Percentiles rank a stretch among this genome's conserved stretches.
phyloP scores from a whole-genome alignment of 2,113 vertebrate genomes.

The Oryzias melastigma region DNA sequence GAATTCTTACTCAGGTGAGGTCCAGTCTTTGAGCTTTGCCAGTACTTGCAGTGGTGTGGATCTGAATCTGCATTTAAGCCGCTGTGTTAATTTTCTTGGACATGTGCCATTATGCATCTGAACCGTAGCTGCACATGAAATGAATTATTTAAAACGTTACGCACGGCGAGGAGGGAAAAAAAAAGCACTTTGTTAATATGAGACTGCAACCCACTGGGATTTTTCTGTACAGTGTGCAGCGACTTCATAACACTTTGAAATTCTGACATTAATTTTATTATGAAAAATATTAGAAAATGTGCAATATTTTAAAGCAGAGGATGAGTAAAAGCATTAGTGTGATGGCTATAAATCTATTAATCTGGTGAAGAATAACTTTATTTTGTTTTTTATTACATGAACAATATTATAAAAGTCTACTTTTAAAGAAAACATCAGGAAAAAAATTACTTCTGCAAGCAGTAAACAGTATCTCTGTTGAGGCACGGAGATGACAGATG shows the following conservation, averaged over 20 bases:
- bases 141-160: conserved; percentile 17
- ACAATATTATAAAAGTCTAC: background rate
- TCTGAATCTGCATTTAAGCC: conserved; percentile 8
- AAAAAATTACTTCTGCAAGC: background rate
- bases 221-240: conserved; percentile 5
- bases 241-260: conserved; percentile 5
- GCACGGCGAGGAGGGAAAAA: background rate
- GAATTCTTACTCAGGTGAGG: too few species aligned
- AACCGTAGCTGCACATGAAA: conserved; percentile 12
- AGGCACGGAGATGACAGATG: conserved; percentile 29
- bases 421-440: background rate
- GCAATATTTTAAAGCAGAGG: background rate
- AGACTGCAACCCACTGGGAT: conserved; percentile 11
- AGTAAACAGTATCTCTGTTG: conserved; percentile 2
- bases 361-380: background rate
- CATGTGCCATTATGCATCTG: conserved; percentile 11
- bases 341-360: background rate
- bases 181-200: conserved; percentile 9
- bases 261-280: background rate
- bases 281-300: too few species aligned
- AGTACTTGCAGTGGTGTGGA: background rate
- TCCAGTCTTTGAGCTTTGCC: conserved; percentile 14
- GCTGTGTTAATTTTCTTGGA: conserved; percentile 7
- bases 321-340: background rate
- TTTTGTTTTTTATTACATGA: background rate